phyloP scores from a whole-genome alignment of 2,888 invertebrate genomes.

The Sussaba pulchella region DNA sequence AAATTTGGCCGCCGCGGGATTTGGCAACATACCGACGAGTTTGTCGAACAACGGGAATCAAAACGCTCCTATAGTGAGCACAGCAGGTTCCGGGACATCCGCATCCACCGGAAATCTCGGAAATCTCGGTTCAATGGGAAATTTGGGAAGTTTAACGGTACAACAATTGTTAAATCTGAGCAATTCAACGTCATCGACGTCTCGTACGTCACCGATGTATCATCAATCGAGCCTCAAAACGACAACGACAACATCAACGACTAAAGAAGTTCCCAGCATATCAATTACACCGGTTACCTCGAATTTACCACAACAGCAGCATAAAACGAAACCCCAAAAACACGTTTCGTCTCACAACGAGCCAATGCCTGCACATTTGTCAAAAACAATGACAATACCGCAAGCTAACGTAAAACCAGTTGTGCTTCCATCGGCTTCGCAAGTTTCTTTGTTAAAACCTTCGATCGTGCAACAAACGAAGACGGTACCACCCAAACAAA shows the following conservation, averaged over 20 bases:
- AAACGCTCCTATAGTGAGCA: conserved; percentile 72
- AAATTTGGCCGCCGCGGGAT: conserved; percentile 70
- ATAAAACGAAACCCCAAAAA: conserved; percentile 71
- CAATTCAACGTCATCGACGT: conserved; percentile 70
- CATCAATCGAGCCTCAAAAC: conserved; percentile 73
- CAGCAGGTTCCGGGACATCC: conserved; percentile 62
- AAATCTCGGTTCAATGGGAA: conserved; percentile 64
- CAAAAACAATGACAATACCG: conserved; percentile 72
- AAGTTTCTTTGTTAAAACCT: conserved; percentile 78
- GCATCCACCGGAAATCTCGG: conserved; percentile 62
- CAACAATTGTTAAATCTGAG: conserved; percentile 76
- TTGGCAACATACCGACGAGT: conserved; percentile 69
- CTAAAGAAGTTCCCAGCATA: conserved; percentile 85
- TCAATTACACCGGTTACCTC: conserved; percentile 82
- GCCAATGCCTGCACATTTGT: conserved; percentile 68
- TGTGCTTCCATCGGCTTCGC: conserved; percentile 69
- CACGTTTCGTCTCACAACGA: conserved; percentile 67
- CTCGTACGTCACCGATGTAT: conserved; percentile 71
- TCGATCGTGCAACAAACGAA: conserved; percentile 73
- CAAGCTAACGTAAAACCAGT: conserved; percentile 62
- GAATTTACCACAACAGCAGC: conserved; percentile 57
- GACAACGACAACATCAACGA: conserved; percentile 73
- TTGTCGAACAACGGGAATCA: conserved; percentile 70
- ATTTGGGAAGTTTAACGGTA: conserved; percentile 72
- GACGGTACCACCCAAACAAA: conserved; percentile 62